Evolutionary conservation across 2,797 vertebrate species (phyloP).

Genomic region (Pseudochirops corinnae): DNA sequence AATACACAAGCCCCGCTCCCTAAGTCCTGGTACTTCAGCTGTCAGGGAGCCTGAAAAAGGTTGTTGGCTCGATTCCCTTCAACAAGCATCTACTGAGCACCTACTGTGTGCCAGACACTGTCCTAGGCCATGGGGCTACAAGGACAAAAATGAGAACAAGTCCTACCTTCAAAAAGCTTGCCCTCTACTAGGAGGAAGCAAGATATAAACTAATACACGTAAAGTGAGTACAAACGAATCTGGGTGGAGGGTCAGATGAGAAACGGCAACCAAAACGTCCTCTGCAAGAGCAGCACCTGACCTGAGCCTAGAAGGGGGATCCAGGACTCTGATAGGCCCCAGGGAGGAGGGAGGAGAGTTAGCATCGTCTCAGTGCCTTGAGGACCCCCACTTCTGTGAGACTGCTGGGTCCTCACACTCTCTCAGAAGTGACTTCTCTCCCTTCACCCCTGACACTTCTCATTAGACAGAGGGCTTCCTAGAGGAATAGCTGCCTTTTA

Average conservation of each 20-base stretch:
- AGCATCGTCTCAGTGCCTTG: background rate
- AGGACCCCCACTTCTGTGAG: background rate
- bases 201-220: background rate
- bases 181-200: background rate
- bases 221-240: background rate
- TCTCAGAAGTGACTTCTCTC: background rate
- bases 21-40: background rate
- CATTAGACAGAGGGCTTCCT: background rate
- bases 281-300: background rate
- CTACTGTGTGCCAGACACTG: background rate
- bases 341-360: background rate
- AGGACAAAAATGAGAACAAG: background rate
- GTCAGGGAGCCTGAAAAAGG: conserved; percentile 61
- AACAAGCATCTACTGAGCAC: background rate
- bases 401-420: background rate
- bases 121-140: background rate
- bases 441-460: background rate
- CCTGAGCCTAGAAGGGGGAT: background rate
- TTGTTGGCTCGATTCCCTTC: background rate
- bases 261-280: background rate
- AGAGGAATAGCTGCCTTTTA: background rate
- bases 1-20: conserved; percentile 9
- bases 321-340: background rate
- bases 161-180: background rate
- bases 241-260: background rate